Percentiles rank a stretch among this genome's conserved stretches.
phyloP scores from a whole-genome alignment of 35 echinoderm and acorn worm species.

The Diadema setosum region DNA sequence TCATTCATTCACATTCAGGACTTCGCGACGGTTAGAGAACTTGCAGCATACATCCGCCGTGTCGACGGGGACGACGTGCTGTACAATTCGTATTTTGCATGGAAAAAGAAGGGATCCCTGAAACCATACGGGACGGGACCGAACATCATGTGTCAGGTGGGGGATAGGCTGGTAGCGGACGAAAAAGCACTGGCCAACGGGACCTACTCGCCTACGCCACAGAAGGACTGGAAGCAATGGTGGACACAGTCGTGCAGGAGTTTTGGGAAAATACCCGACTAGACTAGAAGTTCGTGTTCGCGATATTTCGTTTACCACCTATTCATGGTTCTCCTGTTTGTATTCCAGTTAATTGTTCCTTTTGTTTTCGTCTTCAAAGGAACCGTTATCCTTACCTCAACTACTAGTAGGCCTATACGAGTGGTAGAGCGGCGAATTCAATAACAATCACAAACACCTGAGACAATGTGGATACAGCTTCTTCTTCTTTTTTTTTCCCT shows the following conservation, averaged over 20 bases:
- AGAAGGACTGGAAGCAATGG: neutral
- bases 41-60: slow-evolving; percentile 18
- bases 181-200: neutral
- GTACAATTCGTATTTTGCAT: slow-evolving; percentile 64
- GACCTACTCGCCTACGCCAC: neutral
- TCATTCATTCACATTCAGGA: slow-evolving; percentile 75
- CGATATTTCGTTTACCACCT: too few species aligned
- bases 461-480: too few species aligned
- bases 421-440: too few species aligned
- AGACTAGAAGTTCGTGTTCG: too few species aligned
- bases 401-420: too few species aligned
- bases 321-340: too few species aligned
- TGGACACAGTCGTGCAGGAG: neutral
- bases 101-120: slow-evolving; percentile 51
- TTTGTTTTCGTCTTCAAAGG: too few species aligned
- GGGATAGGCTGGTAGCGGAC: neutral
- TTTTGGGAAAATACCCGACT: neutral
- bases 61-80: slow-evolving; percentile 30
- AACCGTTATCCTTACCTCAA: too few species aligned
- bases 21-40: slow-evolving; percentile 19
- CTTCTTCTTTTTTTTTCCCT: too few species aligned
- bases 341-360: too few species aligned
- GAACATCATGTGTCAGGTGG: neutral
- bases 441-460: too few species aligned
- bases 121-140: neutral